Percentiles rank a stretch among this genome's conserved stretches.
phyloP scores from a whole-genome alignment of 1,140 invertebrate species.

The Musca domestica region DNA sequence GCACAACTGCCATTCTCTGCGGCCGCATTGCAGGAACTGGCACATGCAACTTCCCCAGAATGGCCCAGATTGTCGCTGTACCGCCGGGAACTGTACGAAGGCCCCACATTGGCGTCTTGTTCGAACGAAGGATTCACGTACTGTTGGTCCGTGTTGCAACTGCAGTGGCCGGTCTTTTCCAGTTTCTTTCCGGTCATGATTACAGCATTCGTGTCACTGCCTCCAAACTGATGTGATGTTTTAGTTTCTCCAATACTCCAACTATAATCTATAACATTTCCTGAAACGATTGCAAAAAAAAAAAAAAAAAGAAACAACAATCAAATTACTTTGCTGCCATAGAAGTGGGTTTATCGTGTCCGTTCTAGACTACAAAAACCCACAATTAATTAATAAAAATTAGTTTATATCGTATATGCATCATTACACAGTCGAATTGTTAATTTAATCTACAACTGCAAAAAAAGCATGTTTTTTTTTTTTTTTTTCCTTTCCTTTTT shows the following conservation, averaged over 20 bases:
- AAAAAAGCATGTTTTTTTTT: too few species aligned
- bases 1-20: neutral
- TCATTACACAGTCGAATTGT: too few species aligned
- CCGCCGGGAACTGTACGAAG: too few species aligned
- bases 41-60: neutral
- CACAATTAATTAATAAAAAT: too few species aligned
- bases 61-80: too few species aligned
- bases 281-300: neutral
- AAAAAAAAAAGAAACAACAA: neutral
- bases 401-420: too few species aligned
- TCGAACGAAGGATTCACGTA: slow-evolving; percentile 50
- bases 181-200: slow-evolving; percentile 19
- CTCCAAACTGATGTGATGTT: neutral
- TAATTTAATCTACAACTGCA: too few species aligned
- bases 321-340: too few species aligned
- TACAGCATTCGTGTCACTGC: slow-evolving; percentile 4
- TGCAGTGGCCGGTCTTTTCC: slow-evolving; percentile 19
- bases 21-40: neutral
- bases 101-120: slow-evolving; percentile 29
- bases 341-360: too few species aligned
- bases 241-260: neutral
- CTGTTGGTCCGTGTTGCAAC: slow-evolving; percentile 31
- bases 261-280: neutral
- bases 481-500: too few species aligned
- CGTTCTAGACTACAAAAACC: too few species aligned